Evolutionary conservation across 2,797 vertebrate species (phyloP), one percentile per base, ranked within the genome.

Genomic region (Phataginus tricuspis): DNA sequence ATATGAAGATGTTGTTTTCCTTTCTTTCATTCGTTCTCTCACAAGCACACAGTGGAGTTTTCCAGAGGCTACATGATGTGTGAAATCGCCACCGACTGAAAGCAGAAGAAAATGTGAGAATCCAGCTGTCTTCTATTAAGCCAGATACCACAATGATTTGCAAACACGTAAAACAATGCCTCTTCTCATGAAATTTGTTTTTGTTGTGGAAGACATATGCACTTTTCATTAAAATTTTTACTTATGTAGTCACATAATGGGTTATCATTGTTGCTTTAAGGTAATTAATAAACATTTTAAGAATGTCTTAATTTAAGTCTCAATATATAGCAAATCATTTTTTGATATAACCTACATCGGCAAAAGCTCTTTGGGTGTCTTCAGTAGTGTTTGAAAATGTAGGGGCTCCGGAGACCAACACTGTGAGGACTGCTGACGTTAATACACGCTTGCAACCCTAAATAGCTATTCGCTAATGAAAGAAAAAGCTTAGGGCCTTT

Each of bases 111-210:
- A 51, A 59, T 42, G 29, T 77, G 72, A 82, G 80, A 82, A 64
- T 53, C 39, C 59, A 91, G 64, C 71, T 87, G 78, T 79, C 86
- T 92, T 68, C 84, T 15, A 34, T 66, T 11, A 86, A 82, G 90
- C 29, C 31, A 51, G 45, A 53, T 6, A 68, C 39, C 14, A 55
- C 23, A 16, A 80, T 86, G 80, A 71, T 66, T 39, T 64, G 53
- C 57, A 64, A 90, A 87, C 39, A 92, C 21, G 59, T 51, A 80
- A 16, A 82, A 66, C 16, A 5, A 10, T 23, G 25, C 23, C 51
- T 83, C 75, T 72, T 49, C 68, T 94, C 53, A 75, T 0, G 1
- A 29, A 18, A 55, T 79, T 45, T 91, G 25, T 55, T 89, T 77
- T 72, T 31, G 31, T 37, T 82, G 27, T 64, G 59, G 45, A 74